These are phyloP conservation scores for Simalia tracyae DNA, from an alignment of 2,797 vertebrate genomes.

Conservation along the genomic window DNA sequence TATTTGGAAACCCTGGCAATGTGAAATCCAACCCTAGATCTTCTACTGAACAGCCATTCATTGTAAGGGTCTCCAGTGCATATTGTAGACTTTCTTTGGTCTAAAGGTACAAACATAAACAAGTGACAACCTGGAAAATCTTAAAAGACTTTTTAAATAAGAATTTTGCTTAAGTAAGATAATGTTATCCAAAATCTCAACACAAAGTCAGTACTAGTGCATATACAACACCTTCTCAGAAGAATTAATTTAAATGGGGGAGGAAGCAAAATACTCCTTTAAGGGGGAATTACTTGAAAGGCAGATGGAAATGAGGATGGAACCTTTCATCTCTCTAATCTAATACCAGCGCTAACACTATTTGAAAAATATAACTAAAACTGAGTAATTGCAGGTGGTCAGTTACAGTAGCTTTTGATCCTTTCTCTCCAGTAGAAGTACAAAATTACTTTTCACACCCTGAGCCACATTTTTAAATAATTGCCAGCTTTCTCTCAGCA, in stretches of 20 bases:
- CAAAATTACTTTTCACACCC: no score
- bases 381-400: no score
- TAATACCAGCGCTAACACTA: no score
- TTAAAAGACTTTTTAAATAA: not conserved
- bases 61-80: conserved; percentile 93
- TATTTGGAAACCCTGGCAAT: conserved; percentile 95
- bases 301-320: not conserved
- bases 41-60: conserved; percentile 99
- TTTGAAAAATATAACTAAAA: no score
- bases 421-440: no score
- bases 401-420: no score
- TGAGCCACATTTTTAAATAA: no score
- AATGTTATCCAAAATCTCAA: not conserved
- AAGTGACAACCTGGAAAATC: conserved; percentile 12
- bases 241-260: not conserved
- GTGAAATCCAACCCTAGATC: conserved; percentile 97
- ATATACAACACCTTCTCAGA: not conserved
- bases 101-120: conserved; percentile 66
- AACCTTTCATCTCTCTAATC: no score
- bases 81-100: conserved; percentile 96
- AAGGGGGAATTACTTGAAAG: not conserved
- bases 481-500: no score
- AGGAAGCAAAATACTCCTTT: not conserved
- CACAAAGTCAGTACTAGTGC: not conserved
- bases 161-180: not conserved